Evolutionary conservation across 2,888 invertebrate species (phyloP).

Genomic region (Chrysolina haemoptera): DNA sequence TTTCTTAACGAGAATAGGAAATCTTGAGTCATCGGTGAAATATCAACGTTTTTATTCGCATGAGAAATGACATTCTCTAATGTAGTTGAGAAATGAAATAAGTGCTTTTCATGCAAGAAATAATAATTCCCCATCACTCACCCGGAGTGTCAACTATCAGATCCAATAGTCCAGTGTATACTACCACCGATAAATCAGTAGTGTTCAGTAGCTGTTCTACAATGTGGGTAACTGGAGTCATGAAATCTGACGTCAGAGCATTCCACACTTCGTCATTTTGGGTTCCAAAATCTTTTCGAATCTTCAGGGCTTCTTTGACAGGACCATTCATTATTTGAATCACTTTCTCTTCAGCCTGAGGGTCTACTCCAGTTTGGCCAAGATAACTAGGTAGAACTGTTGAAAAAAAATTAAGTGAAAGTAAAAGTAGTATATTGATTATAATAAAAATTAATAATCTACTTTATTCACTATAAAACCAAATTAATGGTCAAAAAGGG

Average conservation of each 20-base stretch:
- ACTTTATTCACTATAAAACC: too few species aligned
- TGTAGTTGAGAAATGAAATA: too few species aligned
- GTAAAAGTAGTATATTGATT: too few species aligned
- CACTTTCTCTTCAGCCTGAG: constrained; percentile 56
- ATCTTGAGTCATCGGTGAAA: too few species aligned
- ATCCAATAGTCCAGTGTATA: constrained; percentile 86
- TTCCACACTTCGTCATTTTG: constrained; percentile 76
- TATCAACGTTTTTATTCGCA: too few species aligned
- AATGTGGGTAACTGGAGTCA: constrained; percentile 78
- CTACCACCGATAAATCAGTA: constrained; percentile 78
- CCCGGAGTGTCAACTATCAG: constrained; percentile 87
- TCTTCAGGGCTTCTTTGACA: constrained; percentile 77
- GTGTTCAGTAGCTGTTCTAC: constrained; percentile 79
- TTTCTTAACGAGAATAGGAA: too few species aligned
- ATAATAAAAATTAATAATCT: too few species aligned
- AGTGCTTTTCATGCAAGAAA: too few species aligned
- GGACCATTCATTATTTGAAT: constrained; percentile 79
- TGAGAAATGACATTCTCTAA: too few species aligned
- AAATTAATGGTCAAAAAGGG: too few species aligned
- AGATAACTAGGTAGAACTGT: constrained; percentile 3
- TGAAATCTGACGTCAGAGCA: constrained; percentile 76
- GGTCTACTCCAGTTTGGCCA: constrained; percentile 36
- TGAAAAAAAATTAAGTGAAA: too few species aligned
- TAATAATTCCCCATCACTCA: constrained; percentile 57
- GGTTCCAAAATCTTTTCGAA: constrained; percentile 78